Evolutionary conservation across 2,113 vertebrate genomes (phyloP).

Genomic region (Scartelaos histophorus): DNA sequence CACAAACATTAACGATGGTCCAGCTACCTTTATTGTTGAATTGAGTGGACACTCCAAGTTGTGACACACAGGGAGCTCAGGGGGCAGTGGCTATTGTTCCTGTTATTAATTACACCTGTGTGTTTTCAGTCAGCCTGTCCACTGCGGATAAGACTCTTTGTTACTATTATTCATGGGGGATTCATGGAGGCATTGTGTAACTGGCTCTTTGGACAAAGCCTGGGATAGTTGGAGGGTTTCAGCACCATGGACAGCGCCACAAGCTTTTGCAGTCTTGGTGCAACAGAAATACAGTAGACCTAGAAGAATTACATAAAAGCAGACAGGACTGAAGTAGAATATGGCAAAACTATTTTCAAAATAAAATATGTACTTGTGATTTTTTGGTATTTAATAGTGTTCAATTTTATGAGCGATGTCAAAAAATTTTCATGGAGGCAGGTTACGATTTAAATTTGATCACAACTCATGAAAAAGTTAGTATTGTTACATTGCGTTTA

Average conservation of each 20-base stretch:
- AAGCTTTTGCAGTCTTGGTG: background rate
- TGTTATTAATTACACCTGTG: slow-evolving; percentile 7
- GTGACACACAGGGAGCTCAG: slow-evolving; percentile 8
- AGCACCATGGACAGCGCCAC: slow-evolving; percentile 4
- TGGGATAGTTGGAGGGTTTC: background rate
- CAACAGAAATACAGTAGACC: background rate
- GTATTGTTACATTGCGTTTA: no score
- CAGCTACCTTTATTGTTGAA: slow-evolving; percentile 6
- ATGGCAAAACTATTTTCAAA: no score
- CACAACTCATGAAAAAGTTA: no score
- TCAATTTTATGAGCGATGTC: no score
- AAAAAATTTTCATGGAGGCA: no score
- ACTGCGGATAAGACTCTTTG: slow-evolving; percentile 3
- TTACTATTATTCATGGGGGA: slow-evolving; percentile 5
- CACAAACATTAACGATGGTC: background rate
- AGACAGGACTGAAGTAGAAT: background rate
- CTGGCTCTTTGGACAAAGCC: background rate
- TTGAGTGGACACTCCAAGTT: slow-evolving; percentile 7
- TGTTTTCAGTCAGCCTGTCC: slow-evolving; percentile 11
- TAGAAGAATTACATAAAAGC: background rate
- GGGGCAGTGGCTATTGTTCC: background rate
- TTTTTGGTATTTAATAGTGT: no score
- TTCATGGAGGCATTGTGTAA: slow-evolving; percentile 1
- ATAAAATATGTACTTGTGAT: no score
- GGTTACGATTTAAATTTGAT: no score